These are phyloP conservation scores for Noctilio leporinus DNA, from an alignment of 2,113 vertebrate genomes.

Conservation along the genomic window DNA sequence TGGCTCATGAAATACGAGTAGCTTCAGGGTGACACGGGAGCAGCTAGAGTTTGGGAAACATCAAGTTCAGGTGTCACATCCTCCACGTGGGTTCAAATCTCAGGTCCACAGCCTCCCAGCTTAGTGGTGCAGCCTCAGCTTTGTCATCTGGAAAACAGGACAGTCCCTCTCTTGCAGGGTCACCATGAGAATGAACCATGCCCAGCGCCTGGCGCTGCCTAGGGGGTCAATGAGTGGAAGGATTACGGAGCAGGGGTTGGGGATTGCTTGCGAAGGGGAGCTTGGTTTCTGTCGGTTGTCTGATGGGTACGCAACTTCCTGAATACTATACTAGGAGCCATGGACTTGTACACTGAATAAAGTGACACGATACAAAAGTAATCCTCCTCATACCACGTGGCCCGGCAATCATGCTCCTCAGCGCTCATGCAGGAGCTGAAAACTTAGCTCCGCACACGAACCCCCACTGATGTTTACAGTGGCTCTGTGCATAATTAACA, in stretches of 20 bases:
- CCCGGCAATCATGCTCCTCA: not conserved
- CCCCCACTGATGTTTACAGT: not conserved
- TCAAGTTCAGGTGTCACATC: not conserved
- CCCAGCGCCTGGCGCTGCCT: not conserved
- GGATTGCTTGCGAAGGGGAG: not conserved
- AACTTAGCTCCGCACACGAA: not conserved
- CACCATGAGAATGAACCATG: not conserved
- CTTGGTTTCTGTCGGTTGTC: fast-evolving
- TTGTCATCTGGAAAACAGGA: not conserved
- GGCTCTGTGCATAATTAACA: too few relatives aligned
- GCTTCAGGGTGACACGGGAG: not conserved
- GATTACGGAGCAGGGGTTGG: not conserved
- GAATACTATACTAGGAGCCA: not conserved
- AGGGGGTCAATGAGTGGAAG: fast-evolving
- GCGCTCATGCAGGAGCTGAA: not conserved
- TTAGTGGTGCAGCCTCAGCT: not conserved
- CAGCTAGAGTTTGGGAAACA: not conserved
- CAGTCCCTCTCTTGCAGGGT: not conserved
- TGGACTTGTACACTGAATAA: not conserved
- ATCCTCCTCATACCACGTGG: fast-evolving
- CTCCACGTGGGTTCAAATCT: not conserved
- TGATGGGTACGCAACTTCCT: not conserved
- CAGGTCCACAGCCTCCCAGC: not conserved
- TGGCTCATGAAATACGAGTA: not conserved
- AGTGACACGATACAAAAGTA: too few relatives aligned